Evolutionary conservation across 1,140 invertebrate species (phyloP), one percentile per base, ranked within the genome.

Genomic region (Bombus pascuorum): DNA sequence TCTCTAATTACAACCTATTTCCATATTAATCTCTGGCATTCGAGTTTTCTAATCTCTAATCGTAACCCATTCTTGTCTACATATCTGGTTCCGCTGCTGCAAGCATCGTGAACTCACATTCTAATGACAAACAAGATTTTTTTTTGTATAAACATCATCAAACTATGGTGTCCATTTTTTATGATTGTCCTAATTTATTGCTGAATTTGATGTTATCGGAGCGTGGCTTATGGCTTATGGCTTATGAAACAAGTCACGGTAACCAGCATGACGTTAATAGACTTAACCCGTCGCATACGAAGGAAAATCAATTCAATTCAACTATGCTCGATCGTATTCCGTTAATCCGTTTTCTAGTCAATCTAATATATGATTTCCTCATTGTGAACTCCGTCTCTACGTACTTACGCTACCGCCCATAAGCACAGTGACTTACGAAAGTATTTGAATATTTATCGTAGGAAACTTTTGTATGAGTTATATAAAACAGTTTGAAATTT

Each of bases 111-210:
- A 81, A 72, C 25, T n/a, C 62, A 70, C n/a, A 65, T 83, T 68
- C 80, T 76, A 79, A 81, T 34, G 25, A 73, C 28, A 25, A 53
- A 47, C 42, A 25, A 9, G 12, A 3, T 47, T 68, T 71, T 65
- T 34, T 28, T 4, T 28, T 12, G 18, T 25, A 37, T 32, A 37
- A 47, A 22, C 66, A 62, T 74, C 79, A 83, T 85, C 53, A 75
- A 72, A 57, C 82, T 73, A 65, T 59, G 73, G 42, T 81, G 73
- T 84, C 73, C 59, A n/a, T 66, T 88, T 89, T 81, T 74, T 74
- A 34, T 34, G 37, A 73, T 73, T 82, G 62, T 74, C 65, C 78
- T 79, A 85, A 89, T 86, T 76, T 57, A 81, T 77, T 57, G 37
- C n/a, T 1, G 13, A 18, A 28, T 28, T 47, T 65, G 88, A 88